phyloP scores from a whole-genome alignment of 2,888 invertebrate genomes.

The Antitype chi region DNA sequence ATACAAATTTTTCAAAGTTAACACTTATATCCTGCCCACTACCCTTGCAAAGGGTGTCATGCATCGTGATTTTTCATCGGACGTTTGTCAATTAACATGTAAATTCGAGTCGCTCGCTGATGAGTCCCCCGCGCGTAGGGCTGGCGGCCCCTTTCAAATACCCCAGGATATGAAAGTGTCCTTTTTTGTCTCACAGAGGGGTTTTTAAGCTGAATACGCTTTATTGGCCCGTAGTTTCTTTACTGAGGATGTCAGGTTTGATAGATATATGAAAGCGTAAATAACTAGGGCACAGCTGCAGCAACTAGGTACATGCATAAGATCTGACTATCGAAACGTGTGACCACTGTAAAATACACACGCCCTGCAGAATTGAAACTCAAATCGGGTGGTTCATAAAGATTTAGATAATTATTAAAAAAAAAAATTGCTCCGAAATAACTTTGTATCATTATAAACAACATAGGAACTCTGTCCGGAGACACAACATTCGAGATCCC shows the following conservation, averaged over 20 bases:
- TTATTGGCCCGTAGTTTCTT: neutral
- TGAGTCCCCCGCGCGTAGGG: slow-evolving; percentile 56
- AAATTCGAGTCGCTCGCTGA: slow-evolving; percentile 78
- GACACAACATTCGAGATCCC: neutral
- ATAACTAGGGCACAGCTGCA: neutral
- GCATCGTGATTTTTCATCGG: slow-evolving; percentile 78
- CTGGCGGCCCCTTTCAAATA: slow-evolving; percentile 31
- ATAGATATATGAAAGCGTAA: neutral
- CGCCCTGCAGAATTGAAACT: no score
- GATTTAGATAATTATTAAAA: neutral
- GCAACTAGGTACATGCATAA: neutral
- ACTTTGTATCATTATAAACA: neutral
- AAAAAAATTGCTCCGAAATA: neutral
- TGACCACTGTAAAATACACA: no score
- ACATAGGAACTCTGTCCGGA: neutral
- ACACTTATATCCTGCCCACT: neutral
- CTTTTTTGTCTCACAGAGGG: slow-evolving; percentile 11
- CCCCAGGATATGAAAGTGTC: neutral
- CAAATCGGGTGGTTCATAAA: neutral
- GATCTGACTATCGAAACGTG: neutral
- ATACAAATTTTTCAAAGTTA: slow-evolving; percentile 22
- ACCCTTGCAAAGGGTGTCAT: slow-evolving; percentile 66
- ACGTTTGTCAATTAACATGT: slow-evolving; percentile 84
- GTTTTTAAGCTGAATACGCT: slow-evolving; percentile 34
- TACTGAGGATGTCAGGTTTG: neutral